Evolutionary conservation across 2,797 vertebrate species (phyloP), one percentile per base, ranked within the genome.

Genomic region (Etheostoma perlongum): DNA sequence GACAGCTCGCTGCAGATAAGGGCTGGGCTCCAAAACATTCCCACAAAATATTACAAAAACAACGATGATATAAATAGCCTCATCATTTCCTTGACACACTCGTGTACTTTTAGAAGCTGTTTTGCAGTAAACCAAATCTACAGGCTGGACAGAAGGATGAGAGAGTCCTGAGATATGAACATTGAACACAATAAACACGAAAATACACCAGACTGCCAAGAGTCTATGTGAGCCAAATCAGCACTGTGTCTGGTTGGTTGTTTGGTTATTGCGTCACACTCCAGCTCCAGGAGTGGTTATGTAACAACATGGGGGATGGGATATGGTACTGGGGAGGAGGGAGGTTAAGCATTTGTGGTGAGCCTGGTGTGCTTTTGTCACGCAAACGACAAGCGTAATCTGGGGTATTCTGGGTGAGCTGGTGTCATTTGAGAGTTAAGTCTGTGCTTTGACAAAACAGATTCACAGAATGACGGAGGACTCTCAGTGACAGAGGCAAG

Each of bases 271-370:
- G 69, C 63, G 9, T 88, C 85, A 91, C 74, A 67, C 36, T 47
- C 64, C 46, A 70, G 72, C 84, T 76, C 55, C 63, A 74, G 53
- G 67, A 85, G 60, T 48, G 5, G 62, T 90, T 90, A 86, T 70
- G 72, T 76, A 90, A 91, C 42, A 16, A 52, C 11, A 73, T 67
- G 72, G 79, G 89, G 81, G 76, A 57, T 48, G 78, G 84, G 79
- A 66, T 55, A 33, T 30, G 27, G 67, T 21, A n/a, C 15, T 27
- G 54, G 47, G 49, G 21, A n/a, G 47, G 5, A 1, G 30, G 21
- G 52, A n/a, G 62, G 54, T 36, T 70, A 61, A 18, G 63, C 2
- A 36, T 59, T 44, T 74, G 25, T 46, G 4, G 18, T 66, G 40
- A 60, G 49, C 23, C 16, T 40, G 6, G 27, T 13, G 4, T 36